A percentile compares a stretch with the other conserved stretches of the same genome.
These are phyloP conservation scores for Dorcus hopei DNA, from an alignment of 2,888 invertebrate species.

Conservation along the genomic window DNA sequence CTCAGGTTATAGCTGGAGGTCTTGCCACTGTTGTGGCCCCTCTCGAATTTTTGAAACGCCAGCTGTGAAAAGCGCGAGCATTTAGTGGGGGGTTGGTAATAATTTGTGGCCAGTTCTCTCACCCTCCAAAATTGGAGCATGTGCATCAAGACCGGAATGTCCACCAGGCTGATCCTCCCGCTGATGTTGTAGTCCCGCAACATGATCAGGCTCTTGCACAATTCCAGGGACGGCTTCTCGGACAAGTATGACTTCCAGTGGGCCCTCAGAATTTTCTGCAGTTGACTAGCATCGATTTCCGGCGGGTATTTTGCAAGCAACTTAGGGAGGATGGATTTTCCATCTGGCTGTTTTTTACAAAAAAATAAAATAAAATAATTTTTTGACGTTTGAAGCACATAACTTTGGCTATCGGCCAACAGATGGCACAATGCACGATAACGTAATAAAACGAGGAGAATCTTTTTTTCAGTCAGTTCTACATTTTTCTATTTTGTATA, in stretches of 20 bases:
- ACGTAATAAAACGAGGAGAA: too few species aligned
- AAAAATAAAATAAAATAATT: too few species aligned
- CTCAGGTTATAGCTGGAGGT: constrained; percentile 63
- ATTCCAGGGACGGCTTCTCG: constrained; percentile 61
- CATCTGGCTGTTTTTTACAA: constrained; percentile 55
- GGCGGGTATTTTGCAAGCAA: constrained; percentile 56
- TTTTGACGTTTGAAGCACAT: too few species aligned
- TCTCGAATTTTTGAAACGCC: constrained; percentile 61
- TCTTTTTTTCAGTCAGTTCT: too few species aligned
- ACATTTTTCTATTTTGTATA: too few species aligned
- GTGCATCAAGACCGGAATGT: constrained; percentile 62
- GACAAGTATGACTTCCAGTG: constrained; percentile 58
- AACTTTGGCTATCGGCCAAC: too few species aligned
- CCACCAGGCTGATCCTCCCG: constrained; percentile 59
- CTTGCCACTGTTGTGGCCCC: constrained; percentile 54
- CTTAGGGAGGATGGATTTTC: constrained; percentile 52
- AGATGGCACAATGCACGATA: too few species aligned
- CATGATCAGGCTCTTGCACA: constrained; percentile 68
- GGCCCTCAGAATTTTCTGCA: constrained; percentile 58
- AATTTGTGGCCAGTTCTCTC: constrained; percentile 5
- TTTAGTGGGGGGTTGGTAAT: too few species aligned
- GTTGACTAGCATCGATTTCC: constrained; percentile 60
- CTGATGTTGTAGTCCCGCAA: constrained; percentile 63
- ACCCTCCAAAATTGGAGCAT: constrained; percentile 66
- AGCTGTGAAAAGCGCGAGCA: constrained; percentile 40